Base-by-base conservation (phyloP, 2,797 vertebrate species). In the Lithobates pipiens region DNA sequence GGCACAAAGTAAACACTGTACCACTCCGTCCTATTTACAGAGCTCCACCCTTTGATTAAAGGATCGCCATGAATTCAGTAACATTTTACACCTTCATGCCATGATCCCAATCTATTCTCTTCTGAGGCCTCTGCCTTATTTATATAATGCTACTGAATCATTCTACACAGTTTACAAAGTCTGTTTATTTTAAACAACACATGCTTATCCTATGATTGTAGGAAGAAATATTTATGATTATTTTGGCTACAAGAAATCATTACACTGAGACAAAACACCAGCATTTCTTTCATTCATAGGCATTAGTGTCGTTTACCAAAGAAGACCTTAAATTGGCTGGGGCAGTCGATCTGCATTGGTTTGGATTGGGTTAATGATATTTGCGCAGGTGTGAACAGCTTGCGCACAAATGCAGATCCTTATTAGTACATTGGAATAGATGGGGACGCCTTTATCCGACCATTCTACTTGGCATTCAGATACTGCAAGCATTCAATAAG, bases 1-100 rank as follows among this genome's bases (percentile, higher is more conserved):
- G 75, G 25, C 25, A 63, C 32, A 71, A n/a, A 9, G 75, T 70
- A 71, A 77, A 77, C 27, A 79, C 1, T 18, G 57, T 54, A 69
- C 1, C 25, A 78, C 21, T 73, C 36, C 8, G 34, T 39, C 36
- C 15, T 67, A 65, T 74, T 85, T 74, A 70, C 77, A 39, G 21
- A 23, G 0, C 70, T 74, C 21, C 36, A 0, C 10, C 76, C 11
- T 2, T 10, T 36, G 11, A 46, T 65, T 34, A 44, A 44, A 78
- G 46, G 8, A 39, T 42, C 70, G 67, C 54, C 16, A 34, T 42
- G 16, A 61, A 81, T 81, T 73, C 46, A 81, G 36, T 57, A 50
- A 34, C 27, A 72, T 50, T 23, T 32, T 27, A 34, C 50, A 61
- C 46, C 10, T 42, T 61, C 42, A 15, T 79, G 5, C 39, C 16